phyloP scores from a whole-genome alignment of 2,888 invertebrate genomes.

The Oligia strigilis region DNA sequence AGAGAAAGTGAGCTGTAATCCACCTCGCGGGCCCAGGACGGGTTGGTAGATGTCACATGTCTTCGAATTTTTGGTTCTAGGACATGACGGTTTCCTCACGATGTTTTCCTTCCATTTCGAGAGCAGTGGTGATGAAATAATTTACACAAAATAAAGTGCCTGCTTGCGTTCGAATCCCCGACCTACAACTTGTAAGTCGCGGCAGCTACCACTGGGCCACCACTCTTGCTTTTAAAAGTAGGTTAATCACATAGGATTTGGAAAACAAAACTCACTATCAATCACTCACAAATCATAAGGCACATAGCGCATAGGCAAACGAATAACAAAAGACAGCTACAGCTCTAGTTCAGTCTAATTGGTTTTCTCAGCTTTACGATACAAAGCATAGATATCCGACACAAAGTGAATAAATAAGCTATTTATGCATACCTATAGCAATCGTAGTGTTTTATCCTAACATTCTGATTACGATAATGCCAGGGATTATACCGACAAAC shows the following conservation, averaged over 20 bases:
- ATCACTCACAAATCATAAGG: not conserved
- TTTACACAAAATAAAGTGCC: not conserved
- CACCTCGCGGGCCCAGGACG: too few relatives aligned
- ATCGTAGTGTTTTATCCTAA: conserved; percentile 7
- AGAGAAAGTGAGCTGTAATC: not conserved
- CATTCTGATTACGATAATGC: conserved; percentile 29
- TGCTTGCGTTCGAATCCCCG: too few relatives aligned
- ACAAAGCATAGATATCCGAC: too few relatives aligned
- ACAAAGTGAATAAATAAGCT: conserved; percentile 25
- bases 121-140: not conserved
- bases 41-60: not conserved
- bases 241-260: not conserved
- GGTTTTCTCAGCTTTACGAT: not conserved
- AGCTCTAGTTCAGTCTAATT: conserved; percentile 4
- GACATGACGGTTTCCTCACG: not conserved
- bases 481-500: conserved; percentile 34
- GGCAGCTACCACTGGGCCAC: not conserved
- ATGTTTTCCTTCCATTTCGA: not conserved
- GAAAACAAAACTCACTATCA: not conserved
- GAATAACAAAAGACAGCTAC: not conserved
- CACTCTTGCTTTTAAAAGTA: not conserved
- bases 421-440: not conserved
- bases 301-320: not conserved
- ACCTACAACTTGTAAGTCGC: too few relatives aligned
- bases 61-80: not conserved